These are phyloP conservation scores for Acanthosepion pharaonis DNA, from an alignment of 2,888 invertebrate species.

Conservation along the genomic window DNA sequence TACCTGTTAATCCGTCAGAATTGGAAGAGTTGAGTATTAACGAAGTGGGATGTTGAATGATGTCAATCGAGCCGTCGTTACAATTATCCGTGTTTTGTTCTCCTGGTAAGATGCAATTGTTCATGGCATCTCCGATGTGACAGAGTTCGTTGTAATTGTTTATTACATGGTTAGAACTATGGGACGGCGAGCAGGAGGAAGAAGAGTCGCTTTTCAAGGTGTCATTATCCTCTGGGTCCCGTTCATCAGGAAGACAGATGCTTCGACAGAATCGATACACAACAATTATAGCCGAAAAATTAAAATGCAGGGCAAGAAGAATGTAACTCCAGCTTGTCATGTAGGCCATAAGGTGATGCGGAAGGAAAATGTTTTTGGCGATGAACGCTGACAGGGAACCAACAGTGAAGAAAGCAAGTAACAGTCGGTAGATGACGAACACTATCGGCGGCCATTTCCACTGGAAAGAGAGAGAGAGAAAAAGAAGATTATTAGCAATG, in stretches of 20 bases:
- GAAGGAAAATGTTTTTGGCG: neutral
- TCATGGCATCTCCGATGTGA: no score
- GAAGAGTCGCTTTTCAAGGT: neutral
- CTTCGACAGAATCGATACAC: neutral
- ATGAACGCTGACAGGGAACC: slow-evolving; percentile 49
- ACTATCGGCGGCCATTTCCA: slow-evolving; percentile 54
- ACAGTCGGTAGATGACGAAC: slow-evolving; percentile 54
- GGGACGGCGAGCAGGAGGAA: no score
- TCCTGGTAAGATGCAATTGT: no score
- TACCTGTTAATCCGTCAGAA: no score
- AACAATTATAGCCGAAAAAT: slow-evolving; percentile 41
- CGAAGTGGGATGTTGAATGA: neutral
- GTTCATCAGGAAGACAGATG: neutral
- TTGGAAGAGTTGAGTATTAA: neutral
- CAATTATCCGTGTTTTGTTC: neutral
- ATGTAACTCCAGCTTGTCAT: slow-evolving; percentile 60
- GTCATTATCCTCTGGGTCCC: neutral
- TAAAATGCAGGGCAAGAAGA: slow-evolving; percentile 52
- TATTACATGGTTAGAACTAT: no score
- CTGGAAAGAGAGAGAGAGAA: slow-evolving; percentile 51
- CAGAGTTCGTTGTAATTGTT: no score
- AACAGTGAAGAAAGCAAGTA: slow-evolving; percentile 51
- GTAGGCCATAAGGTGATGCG: slow-evolving; percentile 53
- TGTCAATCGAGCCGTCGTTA: no score
- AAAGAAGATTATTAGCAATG: neutral